phyloP scores from a whole-genome alignment of 2,888 invertebrate genomes.

The Pammene fasciana region DNA sequence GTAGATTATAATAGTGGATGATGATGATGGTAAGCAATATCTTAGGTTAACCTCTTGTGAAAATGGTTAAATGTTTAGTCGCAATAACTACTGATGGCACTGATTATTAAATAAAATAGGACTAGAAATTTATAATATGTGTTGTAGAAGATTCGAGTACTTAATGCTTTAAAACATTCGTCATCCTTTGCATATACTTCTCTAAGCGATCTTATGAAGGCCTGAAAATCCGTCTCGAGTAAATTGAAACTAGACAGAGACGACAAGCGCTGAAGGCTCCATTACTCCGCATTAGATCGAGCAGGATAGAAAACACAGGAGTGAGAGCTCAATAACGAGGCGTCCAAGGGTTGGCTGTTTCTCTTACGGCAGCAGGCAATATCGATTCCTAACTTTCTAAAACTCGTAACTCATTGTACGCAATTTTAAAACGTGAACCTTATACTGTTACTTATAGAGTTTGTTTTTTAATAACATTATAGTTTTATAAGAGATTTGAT shows the following conservation, averaged over 20 bases:
- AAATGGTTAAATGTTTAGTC: no score
- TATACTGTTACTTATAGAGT: neutral
- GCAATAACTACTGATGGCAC: no score
- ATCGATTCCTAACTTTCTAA: conserved; percentile 5
- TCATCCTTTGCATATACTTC: conserved; percentile 49
- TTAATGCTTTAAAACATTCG: conserved; percentile 6
- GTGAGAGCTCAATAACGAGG: conserved; percentile 84
- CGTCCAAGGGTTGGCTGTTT: conserved; percentile 83
- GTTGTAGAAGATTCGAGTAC: neutral
- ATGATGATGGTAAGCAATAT: no score
- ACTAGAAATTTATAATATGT: no score
- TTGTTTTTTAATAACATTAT: neutral
- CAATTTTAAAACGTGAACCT: neutral
- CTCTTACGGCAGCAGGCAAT: conserved; percentile 74
- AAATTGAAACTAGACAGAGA: conserved; percentile 83
- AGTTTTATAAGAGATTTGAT: neutral
- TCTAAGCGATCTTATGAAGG: conserved; percentile 71
- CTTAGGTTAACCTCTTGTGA: no score
- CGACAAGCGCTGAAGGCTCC: conserved; percentile 51
- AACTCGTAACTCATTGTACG: neutral
- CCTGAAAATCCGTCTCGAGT: conserved; percentile 82
- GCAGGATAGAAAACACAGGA: conserved; percentile 63
- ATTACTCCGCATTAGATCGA: conserved; percentile 53
- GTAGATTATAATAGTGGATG: no score
- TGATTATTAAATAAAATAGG: no score